Evolutionary conservation across 2,888 invertebrate species (phyloP).

Genomic region (Tetropium fuscum): DNA sequence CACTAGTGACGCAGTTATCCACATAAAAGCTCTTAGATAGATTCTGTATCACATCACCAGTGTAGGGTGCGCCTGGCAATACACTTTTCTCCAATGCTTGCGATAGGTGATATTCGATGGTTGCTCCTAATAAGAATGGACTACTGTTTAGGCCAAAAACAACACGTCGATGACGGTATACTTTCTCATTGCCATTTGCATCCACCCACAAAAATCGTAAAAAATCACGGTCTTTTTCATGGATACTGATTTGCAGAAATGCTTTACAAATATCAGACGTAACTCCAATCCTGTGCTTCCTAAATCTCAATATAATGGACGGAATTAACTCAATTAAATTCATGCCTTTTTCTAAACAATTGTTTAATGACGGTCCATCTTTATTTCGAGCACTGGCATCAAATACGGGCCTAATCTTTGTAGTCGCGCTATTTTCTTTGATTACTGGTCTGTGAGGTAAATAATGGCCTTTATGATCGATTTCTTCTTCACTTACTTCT

Average conservation of each 20-base stretch:
- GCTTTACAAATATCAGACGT: constrained; percentile 30
- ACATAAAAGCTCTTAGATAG: constrained; percentile 13
- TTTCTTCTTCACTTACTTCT: constrained; percentile 29
- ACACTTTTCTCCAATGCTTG: not conserved
- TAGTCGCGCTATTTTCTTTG: constrained; percentile 11
- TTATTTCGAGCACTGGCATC: constrained; percentile 20
- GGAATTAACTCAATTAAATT: constrained; percentile 38
- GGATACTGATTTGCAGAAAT: not conserved
- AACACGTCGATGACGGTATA: constrained; percentile 17
- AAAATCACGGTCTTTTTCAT: not conserved
- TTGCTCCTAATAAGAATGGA: not conserved
- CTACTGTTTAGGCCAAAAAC: not conserved
- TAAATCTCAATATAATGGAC: constrained; percentile 31
- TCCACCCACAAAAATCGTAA: not conserved
- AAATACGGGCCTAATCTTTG: constrained; percentile 27
- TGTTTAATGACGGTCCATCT: constrained; percentile 39
- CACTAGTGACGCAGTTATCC: not conserved
- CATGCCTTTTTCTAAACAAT: constrained; percentile 32
- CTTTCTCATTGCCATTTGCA: constrained; percentile 3
- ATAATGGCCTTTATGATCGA: constrained; percentile 23
- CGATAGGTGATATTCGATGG: not conserved
- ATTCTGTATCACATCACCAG: constrained; percentile 5
- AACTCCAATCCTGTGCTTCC: constrained; percentile 32
- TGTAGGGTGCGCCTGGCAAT: not conserved
- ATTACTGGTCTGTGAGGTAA: constrained; percentile 39